Evolutionary conservation across 2,888 invertebrate species (phyloP).

Genomic region (Amphipoea lucens): DNA sequence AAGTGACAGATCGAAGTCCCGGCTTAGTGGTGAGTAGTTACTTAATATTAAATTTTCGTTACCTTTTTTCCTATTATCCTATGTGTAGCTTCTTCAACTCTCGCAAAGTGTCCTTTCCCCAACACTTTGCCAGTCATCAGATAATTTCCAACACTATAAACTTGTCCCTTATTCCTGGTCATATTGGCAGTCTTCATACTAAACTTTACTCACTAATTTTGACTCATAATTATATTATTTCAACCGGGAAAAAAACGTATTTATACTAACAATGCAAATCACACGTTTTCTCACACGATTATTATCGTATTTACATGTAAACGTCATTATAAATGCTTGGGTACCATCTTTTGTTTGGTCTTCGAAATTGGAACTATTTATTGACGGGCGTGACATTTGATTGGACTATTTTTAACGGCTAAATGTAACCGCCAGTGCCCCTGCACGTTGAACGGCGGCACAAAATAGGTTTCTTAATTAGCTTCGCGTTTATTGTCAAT

Average conservation of each 20-base stretch:
- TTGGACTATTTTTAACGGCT: conserved; percentile 82
- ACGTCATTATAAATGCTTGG: conserved; percentile 81
- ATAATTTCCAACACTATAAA: conserved; percentile 92
- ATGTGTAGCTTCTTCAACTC: conserved; percentile 93
- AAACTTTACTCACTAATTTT: conserved; percentile 77
- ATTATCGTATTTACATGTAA: conserved; percentile 76
- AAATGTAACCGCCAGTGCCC: conserved; percentile 66
- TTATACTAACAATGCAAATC: conserved; percentile 62
- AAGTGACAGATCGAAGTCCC: not conserved
- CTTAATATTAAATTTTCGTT: conserved; percentile 42
- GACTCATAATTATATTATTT: conserved; percentile 78
- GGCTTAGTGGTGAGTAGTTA: not conserved
- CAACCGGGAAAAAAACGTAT: conserved; percentile 62
- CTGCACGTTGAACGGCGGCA: conserved; percentile 62
- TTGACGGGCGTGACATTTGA: conserved; percentile 81
- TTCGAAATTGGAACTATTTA: conserved; percentile 84
- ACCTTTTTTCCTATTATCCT: conserved; percentile 93
- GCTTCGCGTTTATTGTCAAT: conserved; percentile 53
- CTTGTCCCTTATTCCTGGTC: conserved; percentile 82
- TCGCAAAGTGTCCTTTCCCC: conserved; percentile 94
- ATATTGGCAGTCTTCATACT: conserved; percentile 80
- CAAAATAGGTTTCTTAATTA: conserved; percentile 63
- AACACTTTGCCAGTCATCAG: conserved; percentile 92
- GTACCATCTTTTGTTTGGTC: conserved; percentile 83
- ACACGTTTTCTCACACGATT: conserved; percentile 71